Conservation (phyloP, 2,888 invertebrate species). For the Diaperis boleti region DNA sequence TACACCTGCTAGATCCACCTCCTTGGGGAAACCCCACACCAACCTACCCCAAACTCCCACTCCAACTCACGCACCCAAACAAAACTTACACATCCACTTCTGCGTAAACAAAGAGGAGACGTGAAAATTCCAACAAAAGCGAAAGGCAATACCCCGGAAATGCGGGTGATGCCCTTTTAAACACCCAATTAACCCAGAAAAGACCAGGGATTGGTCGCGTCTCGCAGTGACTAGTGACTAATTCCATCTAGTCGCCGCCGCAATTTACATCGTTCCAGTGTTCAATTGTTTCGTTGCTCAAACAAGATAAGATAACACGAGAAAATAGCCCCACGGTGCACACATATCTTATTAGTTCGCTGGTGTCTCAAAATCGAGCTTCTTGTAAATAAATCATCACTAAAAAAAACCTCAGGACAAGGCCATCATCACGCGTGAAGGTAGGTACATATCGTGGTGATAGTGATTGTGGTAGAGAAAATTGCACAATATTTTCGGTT, state of each 20-base stretch:
- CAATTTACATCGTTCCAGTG: conserved; percentile 12
- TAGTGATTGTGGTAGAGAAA: too few relatives aligned
- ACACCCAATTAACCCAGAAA: conserved; percentile 15
- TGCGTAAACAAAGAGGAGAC: too few relatives aligned
- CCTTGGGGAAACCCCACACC: too few relatives aligned
- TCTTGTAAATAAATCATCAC: conserved; percentile 1
- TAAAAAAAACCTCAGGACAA: conserved; percentile 24
- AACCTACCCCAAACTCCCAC: too few relatives aligned
- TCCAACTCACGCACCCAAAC: background rate
- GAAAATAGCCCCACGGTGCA: background rate
- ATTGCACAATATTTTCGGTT: conserved; percentile 23
- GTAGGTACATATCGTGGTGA: conserved; percentile 31
- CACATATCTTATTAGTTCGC: background rate
- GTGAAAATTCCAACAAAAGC: background rate
- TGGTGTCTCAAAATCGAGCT: background rate
- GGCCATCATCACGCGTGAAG: conserved; percentile 35
- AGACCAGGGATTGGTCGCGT: conserved; percentile 23
- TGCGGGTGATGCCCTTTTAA: conserved; percentile 36
- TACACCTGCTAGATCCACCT: too few relatives aligned
- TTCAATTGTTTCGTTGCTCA: conserved; percentile 13
- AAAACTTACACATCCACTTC: too few relatives aligned
- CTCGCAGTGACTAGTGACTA: conserved; percentile 26
- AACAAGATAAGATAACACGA: conserved; percentile 24
- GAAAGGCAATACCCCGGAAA: conserved; percentile 14
- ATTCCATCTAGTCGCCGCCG: conserved; percentile 29